Base-by-base conservation (phyloP, 2,113 vertebrate genomes). In the Physeter macrocephalus region DNA sequence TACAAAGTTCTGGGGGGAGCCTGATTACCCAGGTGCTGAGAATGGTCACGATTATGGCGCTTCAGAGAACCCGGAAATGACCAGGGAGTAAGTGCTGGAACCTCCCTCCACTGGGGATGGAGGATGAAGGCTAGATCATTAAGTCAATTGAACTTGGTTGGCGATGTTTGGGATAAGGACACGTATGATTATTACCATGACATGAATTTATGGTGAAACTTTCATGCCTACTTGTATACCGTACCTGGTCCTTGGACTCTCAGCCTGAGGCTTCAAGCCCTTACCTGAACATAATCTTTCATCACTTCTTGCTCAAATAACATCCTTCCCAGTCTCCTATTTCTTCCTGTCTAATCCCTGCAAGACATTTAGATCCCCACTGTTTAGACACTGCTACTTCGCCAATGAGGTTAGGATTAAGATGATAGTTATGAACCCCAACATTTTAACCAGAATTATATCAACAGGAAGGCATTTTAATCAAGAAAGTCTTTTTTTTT, bases 11-110 rank as follows among this genome's bases (percentile, higher is more conserved):
- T 57, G 71, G 95, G 75, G 81, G 18, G 29, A 90, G 17, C 94
- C 97, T 39, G 94, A 97, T 81, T 97, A 97, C 66, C 94, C 94
- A 94, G 43, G 6, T 49, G 54, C 84, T 27, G 31, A 92, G 25
- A 59, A 93, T 49, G 57, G 97, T 97, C 82, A 13, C 80, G 98
- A 95, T 80, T 99, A 99, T 93, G 98, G 98, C 97, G 98, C 99
- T 95, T 99, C 98, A 1, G 98, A 99, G 71, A 99, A 99, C 2
- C 85, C 98, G 95, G 99, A 99, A 97, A 97, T 99, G 43, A 98
- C 99, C 92, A 99, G 97, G 97, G 97, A 98, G 99, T 99, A 98
- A 98, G 99, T 98, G 49, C 59, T 25, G 64, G 31, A 52, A 8
- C 94, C 81, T 86, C 10, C 6, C 23, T 74, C 59, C 61, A 29